Evolutionary conservation across 2,113 vertebrate genomes (phyloP).

Genomic region (Sorex fumeus): DNA sequence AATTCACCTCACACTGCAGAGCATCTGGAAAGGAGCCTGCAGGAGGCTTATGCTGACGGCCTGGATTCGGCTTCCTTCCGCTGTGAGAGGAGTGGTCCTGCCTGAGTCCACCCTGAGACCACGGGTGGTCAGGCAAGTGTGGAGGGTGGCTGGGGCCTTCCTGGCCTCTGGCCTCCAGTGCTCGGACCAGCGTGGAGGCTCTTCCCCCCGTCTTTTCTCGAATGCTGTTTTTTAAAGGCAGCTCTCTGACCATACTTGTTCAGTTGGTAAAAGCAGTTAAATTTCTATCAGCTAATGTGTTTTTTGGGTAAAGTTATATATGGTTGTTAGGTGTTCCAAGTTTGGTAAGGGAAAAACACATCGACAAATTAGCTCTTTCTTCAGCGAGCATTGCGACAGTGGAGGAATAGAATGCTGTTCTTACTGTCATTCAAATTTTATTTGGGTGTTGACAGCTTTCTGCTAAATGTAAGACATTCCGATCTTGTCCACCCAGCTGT

Average conservation of each 20-base stretch:
- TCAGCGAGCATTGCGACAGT: constrained; percentile 62
- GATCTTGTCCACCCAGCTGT: constrained; percentile 61
- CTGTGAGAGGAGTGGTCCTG: too few relatives aligned
- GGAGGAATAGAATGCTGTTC: constrained; percentile 56
- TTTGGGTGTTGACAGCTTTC: constrained; percentile 74
- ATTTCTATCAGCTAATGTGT: background rate
- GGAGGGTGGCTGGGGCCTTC: too few relatives aligned
- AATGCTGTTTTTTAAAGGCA: background rate
- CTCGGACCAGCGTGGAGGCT: background rate
- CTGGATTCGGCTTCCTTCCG: constrained; percentile 25
- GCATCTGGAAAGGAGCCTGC: background rate
- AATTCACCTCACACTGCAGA: background rate
- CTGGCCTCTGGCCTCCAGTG: too few relatives aligned
- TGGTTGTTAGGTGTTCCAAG: constrained; percentile 31
- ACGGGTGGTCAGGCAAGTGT: too few relatives aligned
- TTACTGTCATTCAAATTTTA: constrained; percentile 76
- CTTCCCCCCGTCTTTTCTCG: too few relatives aligned
- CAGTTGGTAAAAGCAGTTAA: constrained; percentile 36
- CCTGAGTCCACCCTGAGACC: background rate
- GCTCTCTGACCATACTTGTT: constrained; percentile 32
- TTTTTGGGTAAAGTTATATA: constrained; percentile 15
- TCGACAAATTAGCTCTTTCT: constrained; percentile 72
- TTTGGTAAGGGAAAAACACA: constrained; percentile 69
- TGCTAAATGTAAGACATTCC: constrained; percentile 58
- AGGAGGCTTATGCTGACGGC: background rate